Percentiles rank a stretch among this genome's conserved stretches.
Evolutionary conservation across 2,113 vertebrate species (phyloP).

Genomic region (Istiophorus platypterus): DNA sequence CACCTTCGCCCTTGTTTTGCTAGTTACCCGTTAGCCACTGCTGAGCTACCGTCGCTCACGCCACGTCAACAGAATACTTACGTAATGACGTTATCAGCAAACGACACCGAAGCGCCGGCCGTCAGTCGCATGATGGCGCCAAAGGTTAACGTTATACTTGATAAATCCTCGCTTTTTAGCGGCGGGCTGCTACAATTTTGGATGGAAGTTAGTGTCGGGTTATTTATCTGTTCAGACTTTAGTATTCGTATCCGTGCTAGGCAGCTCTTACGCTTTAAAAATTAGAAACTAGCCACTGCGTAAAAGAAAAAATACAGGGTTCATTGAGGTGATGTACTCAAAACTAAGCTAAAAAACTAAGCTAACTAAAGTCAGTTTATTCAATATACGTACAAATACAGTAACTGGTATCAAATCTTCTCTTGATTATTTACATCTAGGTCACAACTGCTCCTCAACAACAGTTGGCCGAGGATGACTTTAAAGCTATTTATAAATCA

Average conservation of each 20-base stretch:
- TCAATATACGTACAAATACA: not conserved
- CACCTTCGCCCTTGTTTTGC: constrained; percentile 11
- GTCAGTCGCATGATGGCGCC: constrained; percentile 58
- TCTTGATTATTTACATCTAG: no score
- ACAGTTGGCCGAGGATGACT: not conserved
- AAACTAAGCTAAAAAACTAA: not conserved
- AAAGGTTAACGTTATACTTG: not conserved
- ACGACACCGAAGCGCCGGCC: rapidly evolving
- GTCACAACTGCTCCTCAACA: not conserved
- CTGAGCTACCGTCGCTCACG: constrained; percentile 61
- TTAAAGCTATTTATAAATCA: not conserved
- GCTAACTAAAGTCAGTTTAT: not conserved
- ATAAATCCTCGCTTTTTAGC: no score
- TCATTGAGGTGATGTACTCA: no score
- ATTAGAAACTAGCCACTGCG: not conserved
- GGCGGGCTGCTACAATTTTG: not conserved
- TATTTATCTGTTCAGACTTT: not conserved
- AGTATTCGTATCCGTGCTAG: not conserved
- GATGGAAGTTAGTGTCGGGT: not conserved
- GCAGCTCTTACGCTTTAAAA: not conserved
- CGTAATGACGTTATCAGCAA: constrained; percentile 77
- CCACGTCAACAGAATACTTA: constrained; percentile 84
- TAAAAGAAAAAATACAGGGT: not conserved
- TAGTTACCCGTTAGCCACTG: constrained; percentile 45
- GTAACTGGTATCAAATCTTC: not conserved